Conservation (phyloP, 2,888 invertebrate genomes). For the Craniophora ligustri region DNA sequence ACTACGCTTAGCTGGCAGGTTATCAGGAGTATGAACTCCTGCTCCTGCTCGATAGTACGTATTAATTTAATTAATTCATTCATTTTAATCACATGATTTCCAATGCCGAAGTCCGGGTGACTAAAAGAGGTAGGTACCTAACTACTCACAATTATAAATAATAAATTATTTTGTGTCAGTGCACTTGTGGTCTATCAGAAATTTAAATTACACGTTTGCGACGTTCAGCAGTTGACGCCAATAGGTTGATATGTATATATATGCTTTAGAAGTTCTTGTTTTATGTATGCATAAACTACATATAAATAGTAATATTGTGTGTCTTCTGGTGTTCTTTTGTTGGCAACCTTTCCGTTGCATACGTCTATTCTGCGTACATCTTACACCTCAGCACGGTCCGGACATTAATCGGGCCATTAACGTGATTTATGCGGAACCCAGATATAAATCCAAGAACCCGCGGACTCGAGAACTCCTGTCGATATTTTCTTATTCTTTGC, state of each 20-base stretch:
- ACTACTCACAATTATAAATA: too few species aligned
- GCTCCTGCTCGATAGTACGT: too few species aligned
- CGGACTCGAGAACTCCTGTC: slow-evolving; percentile 68
- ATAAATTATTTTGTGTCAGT: too few species aligned
- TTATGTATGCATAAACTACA: too few species aligned
- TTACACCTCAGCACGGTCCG: slow-evolving; percentile 66
- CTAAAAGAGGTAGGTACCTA: too few species aligned
- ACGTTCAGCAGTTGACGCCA: too few species aligned
- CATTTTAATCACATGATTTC: slow-evolving; percentile 38
- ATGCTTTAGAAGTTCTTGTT: too few species aligned
- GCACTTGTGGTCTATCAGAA: too few species aligned
- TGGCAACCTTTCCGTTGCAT: slow-evolving; percentile 57
- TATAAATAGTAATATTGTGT: slow-evolving; percentile 2
- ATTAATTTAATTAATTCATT: slow-evolving; percentile 52
- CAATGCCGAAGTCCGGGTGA: not conserved
- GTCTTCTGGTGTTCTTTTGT: slow-evolving; percentile 39
- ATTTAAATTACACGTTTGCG: too few species aligned
- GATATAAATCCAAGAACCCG: slow-evolving; percentile 75
- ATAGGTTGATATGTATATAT: too few species aligned
- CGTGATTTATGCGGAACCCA: slow-evolving; percentile 76
- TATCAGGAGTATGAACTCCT: too few species aligned
- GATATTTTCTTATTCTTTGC: slow-evolving; percentile 67
- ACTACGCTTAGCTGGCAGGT: slow-evolving; percentile 50
- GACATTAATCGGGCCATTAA: slow-evolving; percentile 80
- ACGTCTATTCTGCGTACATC: slow-evolving; percentile 63